Evolutionary conservation across 92 coral and sea anemone species (phyloP).

Genomic region (Actinernus sp.): DNA sequence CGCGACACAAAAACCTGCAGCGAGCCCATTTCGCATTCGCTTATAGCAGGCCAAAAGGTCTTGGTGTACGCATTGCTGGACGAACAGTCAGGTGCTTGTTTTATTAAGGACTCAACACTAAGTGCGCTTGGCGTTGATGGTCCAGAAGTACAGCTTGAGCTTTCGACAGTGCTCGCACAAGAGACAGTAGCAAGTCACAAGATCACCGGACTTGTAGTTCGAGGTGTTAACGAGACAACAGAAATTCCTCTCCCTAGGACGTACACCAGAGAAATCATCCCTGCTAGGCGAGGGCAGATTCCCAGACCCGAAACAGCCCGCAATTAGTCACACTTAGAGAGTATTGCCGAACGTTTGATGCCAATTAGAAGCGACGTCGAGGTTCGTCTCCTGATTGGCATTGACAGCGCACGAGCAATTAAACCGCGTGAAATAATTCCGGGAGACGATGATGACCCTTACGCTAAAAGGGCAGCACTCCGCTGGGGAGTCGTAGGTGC

Average conservation of each 20-base stretch:
- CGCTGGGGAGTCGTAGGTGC: conserved; percentile 61
- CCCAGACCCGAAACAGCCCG: conserved; percentile 69
- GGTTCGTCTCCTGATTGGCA: conserved; percentile 38
- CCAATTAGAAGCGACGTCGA: conserved; percentile 29
- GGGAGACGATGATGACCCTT: conserved; percentile 63
- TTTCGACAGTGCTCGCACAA: conserved; percentile 47
- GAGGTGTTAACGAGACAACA: conserved; percentile 13
- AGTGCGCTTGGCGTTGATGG: conserved; percentile 39
- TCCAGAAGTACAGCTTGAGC: conserved; percentile 23
- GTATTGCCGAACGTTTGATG: conserved; percentile 22
- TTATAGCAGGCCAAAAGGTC: conserved; percentile 22
- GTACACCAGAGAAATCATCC: too few relatives aligned
- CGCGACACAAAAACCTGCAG: neutral
- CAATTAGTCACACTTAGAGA: conserved; percentile 47
- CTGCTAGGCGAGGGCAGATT: conserved; percentile 49
- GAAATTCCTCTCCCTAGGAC: conserved; percentile 37
- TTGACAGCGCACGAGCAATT: conserved; percentile 40
- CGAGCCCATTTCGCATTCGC: conserved; percentile 15
- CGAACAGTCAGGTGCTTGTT: conserved; percentile 55
- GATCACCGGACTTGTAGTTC: conserved; percentile 16
- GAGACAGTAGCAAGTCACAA: conserved; percentile 15
- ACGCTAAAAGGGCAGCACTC: conserved; percentile 45
- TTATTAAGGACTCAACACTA: conserved; percentile 20
- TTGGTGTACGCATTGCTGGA: conserved; percentile 53
- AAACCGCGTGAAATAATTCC: conserved; percentile 62